These are phyloP conservation scores for Synergus laeviventris DNA, from an alignment of 2,888 invertebrate genomes.

Conservation along the genomic window DNA sequence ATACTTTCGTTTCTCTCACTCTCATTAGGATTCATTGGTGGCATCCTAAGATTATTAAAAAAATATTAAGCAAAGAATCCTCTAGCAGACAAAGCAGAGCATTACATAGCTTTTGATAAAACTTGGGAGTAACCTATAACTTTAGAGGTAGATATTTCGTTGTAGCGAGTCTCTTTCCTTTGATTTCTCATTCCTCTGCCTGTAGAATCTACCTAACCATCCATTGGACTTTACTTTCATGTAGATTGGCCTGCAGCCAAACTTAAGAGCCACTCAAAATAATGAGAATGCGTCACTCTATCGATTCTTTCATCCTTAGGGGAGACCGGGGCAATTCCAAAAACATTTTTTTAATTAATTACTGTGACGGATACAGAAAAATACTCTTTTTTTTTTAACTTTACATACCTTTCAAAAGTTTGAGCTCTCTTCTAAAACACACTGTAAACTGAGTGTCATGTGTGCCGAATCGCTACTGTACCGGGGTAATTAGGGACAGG, in stretches of 20 bases:
- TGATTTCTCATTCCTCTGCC: slow-evolving; percentile 42
- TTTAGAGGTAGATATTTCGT: slow-evolving; percentile 37
- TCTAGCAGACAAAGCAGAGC: neutral
- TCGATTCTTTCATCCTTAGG: slow-evolving; percentile 60
- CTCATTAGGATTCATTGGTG: too few relatives aligned
- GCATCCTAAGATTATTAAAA: neutral
- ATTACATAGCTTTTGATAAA: neutral
- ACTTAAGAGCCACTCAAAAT: slow-evolving; percentile 64
- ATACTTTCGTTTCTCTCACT: too few relatives aligned
- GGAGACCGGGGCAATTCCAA: too few relatives aligned
- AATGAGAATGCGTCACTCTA: slow-evolving; percentile 63
- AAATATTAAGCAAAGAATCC: neutral
- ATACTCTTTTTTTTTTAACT: too few relatives aligned
- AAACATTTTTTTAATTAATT: too few relatives aligned
- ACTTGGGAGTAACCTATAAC: slow-evolving; percentile 27
- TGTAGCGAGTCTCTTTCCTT: slow-evolving; percentile 42
- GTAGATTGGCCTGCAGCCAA: slow-evolving; percentile 60
- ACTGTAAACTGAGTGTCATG: too few relatives aligned
- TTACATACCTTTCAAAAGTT: too few relatives aligned
- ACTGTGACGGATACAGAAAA: too few relatives aligned
- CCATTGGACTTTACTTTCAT: slow-evolving; percentile 47
- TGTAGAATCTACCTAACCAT: neutral
- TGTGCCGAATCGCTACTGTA: too few relatives aligned
- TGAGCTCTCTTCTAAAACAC: too few relatives aligned
- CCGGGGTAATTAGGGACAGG: too few relatives aligned